Evolutionary conservation across 2,888 invertebrate genomes (phyloP), one percentile per base, ranked within the genome.

Genomic region (Gandaritis pyraliata): DNA sequence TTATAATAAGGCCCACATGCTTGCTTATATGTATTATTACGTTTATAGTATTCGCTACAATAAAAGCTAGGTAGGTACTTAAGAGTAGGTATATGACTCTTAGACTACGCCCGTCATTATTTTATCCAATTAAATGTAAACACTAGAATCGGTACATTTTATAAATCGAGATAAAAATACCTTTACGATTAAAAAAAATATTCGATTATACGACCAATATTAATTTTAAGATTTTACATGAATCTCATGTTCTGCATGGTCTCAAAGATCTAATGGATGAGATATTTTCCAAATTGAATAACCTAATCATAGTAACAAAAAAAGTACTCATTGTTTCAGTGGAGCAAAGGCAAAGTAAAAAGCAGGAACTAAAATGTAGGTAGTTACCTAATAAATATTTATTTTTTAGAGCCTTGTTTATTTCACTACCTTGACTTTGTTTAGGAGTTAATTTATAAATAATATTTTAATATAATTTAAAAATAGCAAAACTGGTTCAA

Each of bases 1-100:
- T 33, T 33, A 33, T 8, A 5, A 8, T 82, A 82, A 81, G 80
- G 81, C 82, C 70, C 65, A 68, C 71, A 75, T 65, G 65, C 58
- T 55, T 43, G 10, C 16, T 41, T 41, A 16, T 10, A n/a, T n/a
- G n/a, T n/a, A n/a, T 2, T 12, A 41, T 41, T 13, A 38, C 13
- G 7, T 41, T 16, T 63, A 57, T 41, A 50, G 41, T 61, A 61
- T 50, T 51, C 47, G 59, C 58, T 50, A 54, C 46, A 54, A 66
- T 58, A 63, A 48, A 69, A 71, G 54, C 54, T 72, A 74, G 61
- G 64, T 72, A 74, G 61, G 64, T 61, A 51, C 49, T 18, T 61
- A 46, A 23, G 36, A 49, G 30, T 48, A 46, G n/a, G 41, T 41
- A 38, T 18, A 49, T 69, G 72, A 75, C 69, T 74, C 65, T 41